These are phyloP conservation scores for Shargacucullia verbasci DNA, from an alignment of 2,888 invertebrate genomes.

Conservation along the genomic window DNA sequence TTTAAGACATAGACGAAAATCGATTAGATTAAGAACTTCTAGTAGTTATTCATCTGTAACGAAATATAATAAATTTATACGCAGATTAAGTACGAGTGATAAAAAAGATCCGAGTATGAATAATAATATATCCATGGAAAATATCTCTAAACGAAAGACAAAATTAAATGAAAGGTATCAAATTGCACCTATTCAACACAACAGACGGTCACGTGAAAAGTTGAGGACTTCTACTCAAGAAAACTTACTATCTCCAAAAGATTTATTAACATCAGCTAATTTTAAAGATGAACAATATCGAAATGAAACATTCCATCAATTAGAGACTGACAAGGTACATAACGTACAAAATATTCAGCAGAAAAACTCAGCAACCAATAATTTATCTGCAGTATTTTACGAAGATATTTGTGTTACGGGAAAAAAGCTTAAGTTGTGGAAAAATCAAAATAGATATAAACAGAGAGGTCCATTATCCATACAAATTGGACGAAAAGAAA, in stretches of 20 bases:
- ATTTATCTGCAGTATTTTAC: conserved; percentile 24
- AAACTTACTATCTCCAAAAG: neutral
- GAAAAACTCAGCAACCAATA: neutral
- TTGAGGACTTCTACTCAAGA: neutral
- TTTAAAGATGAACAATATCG: neutral
- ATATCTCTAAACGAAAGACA: neutral
- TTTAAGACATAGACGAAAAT: conserved; percentile 15
- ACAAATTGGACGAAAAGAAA: neutral
- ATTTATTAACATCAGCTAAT: neutral
- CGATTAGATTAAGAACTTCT: conserved; percentile 12
- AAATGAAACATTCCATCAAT: neutral
- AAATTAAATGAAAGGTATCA: neutral
- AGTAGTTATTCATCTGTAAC: conserved; percentile 13
- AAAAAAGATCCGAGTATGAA: neutral
- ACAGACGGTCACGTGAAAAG: too few relatives aligned
- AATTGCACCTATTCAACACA: neutral
- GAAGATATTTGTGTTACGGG: conserved; percentile 16
- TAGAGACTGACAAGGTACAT: neutral
- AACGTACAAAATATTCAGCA: neutral
- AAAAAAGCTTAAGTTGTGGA: neutral
- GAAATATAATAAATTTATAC: conserved; percentile 6
- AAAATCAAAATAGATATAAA: conserved; percentile 8
- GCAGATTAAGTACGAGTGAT: neutral
- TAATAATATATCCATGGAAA: neutral
- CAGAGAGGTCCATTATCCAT: conserved; percentile 5